Conservation (phyloP, 1,140 invertebrate species). For the Nasonia giraulti region DNA sequence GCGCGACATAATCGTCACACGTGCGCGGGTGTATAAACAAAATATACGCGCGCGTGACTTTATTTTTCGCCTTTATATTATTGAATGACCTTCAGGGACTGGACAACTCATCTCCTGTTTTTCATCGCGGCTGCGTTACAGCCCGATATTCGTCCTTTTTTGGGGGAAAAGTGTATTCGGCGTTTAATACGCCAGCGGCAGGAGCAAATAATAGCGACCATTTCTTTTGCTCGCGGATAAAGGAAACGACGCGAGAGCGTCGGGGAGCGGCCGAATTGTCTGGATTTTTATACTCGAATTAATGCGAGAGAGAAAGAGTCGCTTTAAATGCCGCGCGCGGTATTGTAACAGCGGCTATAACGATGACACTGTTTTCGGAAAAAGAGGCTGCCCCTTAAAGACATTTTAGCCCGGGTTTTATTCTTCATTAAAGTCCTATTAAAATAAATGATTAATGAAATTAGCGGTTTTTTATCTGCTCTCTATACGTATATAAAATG, state of each 20-base stretch:
- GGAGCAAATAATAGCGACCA: background rate
- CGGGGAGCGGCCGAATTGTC: background rate
- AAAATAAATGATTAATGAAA: conserved; percentile 10
- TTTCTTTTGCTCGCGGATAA: background rate
- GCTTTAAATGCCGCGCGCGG: background rate
- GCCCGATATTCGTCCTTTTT: too few relatives aligned
- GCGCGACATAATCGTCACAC: conserved; percentile 28
- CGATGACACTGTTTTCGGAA: background rate
- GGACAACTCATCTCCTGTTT: too few relatives aligned
- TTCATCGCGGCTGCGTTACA: background rate
- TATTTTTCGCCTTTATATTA: background rate
- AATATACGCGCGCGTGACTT: background rate
- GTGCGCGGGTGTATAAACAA: conserved; percentile 25
- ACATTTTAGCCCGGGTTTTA: background rate
- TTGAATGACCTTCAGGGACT: too few relatives aligned
- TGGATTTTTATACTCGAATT: conserved; percentile 25
- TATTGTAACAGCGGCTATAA: background rate
- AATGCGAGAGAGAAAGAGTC: conserved; percentile 6
- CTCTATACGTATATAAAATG: background rate
- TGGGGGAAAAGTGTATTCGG: background rate
- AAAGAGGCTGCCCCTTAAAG: background rate
- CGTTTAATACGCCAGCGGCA: background rate
- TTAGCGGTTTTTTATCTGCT: background rate
- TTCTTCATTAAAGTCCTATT: conserved; percentile 10
- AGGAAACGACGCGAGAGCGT: too few relatives aligned